Conservation (phyloP, 2,797 vertebrate genomes). For the Phyllotis vaccarum region DNA sequence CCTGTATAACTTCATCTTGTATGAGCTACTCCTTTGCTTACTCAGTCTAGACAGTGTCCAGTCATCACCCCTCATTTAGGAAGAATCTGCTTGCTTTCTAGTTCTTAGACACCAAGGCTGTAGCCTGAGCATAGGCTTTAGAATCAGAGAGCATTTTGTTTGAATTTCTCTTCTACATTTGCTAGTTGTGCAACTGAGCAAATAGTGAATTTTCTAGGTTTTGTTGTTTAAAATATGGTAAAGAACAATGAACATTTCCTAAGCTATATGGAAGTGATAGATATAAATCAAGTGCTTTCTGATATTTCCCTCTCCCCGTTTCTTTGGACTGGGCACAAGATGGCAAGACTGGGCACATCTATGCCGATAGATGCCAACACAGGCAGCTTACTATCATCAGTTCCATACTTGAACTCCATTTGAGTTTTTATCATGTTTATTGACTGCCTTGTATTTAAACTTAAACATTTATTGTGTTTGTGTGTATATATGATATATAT, state of each 20-base stretch:
- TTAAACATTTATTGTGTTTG: background rate
- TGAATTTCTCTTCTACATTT: background rate
- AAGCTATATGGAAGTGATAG: background rate
- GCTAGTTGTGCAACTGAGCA: too few species aligned
- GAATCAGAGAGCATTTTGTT: background rate
- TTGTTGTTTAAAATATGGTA: background rate
- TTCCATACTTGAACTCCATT: background rate
- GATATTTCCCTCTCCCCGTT: too few species aligned
- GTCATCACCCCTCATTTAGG: background rate
- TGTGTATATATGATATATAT: background rate
- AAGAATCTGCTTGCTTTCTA: background rate
- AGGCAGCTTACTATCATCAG: background rate
- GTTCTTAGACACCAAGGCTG: background rate
- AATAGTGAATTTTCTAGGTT: background rate
- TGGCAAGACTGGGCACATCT: too few species aligned
- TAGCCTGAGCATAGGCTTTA: background rate
- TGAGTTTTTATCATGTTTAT: background rate
- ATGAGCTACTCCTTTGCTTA: background rate
- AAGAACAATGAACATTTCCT: background rate
- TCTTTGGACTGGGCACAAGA: background rate
- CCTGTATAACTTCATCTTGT: background rate
- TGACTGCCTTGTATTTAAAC: background rate
- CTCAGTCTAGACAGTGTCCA: background rate
- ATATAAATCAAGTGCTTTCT: background rate
- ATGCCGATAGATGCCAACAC: background rate